Evolutionary conservation across 2,797 vertebrate species (phyloP), one percentile per base, ranked within the genome.

Genomic region (Takifugu rubripes): DNA sequence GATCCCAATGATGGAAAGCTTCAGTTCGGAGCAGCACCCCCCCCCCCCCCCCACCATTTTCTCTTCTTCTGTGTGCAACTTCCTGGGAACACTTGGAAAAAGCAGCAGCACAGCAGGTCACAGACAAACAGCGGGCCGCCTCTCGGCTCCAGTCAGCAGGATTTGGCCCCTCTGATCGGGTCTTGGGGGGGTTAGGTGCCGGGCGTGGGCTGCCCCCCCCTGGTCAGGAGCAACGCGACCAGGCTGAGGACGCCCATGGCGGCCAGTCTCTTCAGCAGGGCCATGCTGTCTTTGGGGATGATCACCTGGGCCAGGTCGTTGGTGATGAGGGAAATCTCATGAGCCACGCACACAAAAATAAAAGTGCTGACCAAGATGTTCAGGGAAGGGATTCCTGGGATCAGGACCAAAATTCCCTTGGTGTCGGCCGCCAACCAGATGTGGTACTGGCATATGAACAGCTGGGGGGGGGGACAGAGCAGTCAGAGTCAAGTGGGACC

Each of bases 371-470:
- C 83, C 51, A 97, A 87, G 80, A 97, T 92, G 78, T 99, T 99
- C 53, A 98, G 91, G 44, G 93, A 89, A 1, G 97, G 95, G 84
- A 88, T 94, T 69, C 95, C 96, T 9, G 97, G 97, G 73, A 99
- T 91, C 16, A 99, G 93, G 16, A 99, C 95, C 83, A 99, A 81
- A 81, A 99, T 93, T 2, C 97, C 97, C 75, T 94, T 96, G 29
- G 97, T 99, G 88, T 99, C 97, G 0, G 96, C 97, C 0, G 97
- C 96, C 74, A 99, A 91, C 97, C 97, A 99, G 70, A 99, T 97
- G 79, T 99, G 97, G 80, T 99, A 99, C 53, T 99, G 97, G 82
- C 97, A 99, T 69, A 99, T 99, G 77, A 99, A 99, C 33, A 99
- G 94, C 97, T 99, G 70, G 60, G 53, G 64, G 60, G 53, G 64